phyloP scores from a whole-genome alignment of 2,888 invertebrate genomes.

The Trachelus tabidus region DNA sequence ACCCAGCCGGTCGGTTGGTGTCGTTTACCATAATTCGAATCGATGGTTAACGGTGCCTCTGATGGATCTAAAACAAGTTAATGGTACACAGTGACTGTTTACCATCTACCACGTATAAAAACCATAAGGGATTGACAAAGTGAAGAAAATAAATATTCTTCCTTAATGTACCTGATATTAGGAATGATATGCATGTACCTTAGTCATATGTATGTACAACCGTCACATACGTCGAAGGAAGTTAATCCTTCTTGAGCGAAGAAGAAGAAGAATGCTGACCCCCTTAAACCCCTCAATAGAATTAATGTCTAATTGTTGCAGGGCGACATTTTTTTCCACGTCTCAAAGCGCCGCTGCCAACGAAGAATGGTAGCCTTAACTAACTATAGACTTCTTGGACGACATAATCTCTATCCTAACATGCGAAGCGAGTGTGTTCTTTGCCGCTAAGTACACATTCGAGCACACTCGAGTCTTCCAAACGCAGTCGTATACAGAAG shows the following conservation, averaged over 20 bases:
- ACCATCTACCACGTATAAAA: background rate
- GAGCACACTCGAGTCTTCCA: conserved; percentile 34
- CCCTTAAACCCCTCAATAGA: conserved; percentile 44
- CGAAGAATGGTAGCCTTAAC: conserved; percentile 55
- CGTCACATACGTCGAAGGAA: background rate
- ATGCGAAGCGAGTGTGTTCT: conserved; percentile 47
- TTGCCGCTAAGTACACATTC: conserved; percentile 57
- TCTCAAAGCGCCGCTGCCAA: conserved; percentile 34
- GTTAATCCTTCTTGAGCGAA: background rate
- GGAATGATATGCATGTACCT: background rate
- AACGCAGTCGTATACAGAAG: conserved; percentile 1
- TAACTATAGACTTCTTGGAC: conserved; percentile 52
- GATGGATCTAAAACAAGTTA: background rate
- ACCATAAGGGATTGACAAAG: background rate
- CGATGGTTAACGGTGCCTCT: background rate
- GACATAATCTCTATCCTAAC: conserved; percentile 56
- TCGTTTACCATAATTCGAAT: background rate
- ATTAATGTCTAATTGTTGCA: conserved; percentile 56
- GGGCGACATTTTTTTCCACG: conserved; percentile 33
- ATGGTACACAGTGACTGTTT: background rate
- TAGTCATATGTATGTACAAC: background rate
- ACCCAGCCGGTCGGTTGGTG: background rate
- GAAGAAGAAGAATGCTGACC: background rate
- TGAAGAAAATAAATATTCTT: background rate
- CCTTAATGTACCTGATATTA: background rate